Base-by-base conservation (phyloP, 2,797 vertebrate species). In the Tympanoctomys barrerae region DNA sequence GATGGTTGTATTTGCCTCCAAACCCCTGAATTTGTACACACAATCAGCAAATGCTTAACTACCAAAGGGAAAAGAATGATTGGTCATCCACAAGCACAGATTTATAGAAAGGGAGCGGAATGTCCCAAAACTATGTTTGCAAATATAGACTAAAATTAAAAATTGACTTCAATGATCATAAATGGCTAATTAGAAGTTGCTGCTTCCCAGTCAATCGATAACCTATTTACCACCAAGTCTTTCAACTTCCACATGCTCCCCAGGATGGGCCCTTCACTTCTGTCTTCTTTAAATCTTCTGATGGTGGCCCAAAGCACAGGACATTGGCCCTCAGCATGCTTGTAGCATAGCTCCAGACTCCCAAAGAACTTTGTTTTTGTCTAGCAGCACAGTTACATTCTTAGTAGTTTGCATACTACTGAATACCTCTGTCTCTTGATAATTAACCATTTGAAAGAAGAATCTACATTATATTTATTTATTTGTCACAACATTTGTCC, bases 131-230 rank as follows among this genome's bases (percentile, higher is more conserved):
- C 71, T 62, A 78, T 52, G 26, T n/a, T 57, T 89, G 64, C 70
- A 97, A 93, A 62, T 73, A 64, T 59, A 79, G n/a, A 87, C 64
- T 70, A 95, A 93, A 94, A 54, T 52, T 93, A 39, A 95, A 97
- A 90, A 97, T 42, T 88, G 68, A 46, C 16, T 46, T 90, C 94
- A 93, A 0, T 59, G 42, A 66, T 75, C 81, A 85, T 80, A 92
- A 86, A 84, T 52, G 19, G 19, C 31, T 42, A 59, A 36, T 70
- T 82, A 91, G 46, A 97, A 89, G 49, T n/a, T 82, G 70, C 42
- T 92, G 57, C 61, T 96, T 81, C 62, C 87, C 12, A 36, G 52
- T 77, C 24, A 89, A 33, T 12, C 14, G 5, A 62, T 68, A 78
- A 82, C 8, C 24, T 91, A 36, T 82, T 94, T 79, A 81, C 77